Conservation (phyloP, 1,140 invertebrate genomes). For the Pseudomyrmex concolor region DNA sequence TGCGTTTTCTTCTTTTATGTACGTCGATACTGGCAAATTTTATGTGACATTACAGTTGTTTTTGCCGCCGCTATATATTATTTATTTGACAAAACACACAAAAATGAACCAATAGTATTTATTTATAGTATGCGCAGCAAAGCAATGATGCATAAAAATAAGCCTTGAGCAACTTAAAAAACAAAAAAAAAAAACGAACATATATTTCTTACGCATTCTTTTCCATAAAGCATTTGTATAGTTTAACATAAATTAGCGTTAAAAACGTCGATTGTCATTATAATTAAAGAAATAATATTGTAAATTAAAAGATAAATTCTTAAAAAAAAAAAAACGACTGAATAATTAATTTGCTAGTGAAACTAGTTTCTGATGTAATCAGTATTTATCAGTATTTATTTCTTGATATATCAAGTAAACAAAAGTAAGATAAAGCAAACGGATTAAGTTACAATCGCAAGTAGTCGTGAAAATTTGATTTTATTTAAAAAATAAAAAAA, state of each 20-base stretch:
- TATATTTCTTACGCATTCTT: constrained; percentile 2
- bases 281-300: background rate
- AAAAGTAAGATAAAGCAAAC: background rate
- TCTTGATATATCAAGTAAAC: background rate
- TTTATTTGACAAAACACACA: background rate
- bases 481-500: no score
- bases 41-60: background rate
- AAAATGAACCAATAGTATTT: background rate
- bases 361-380: background rate
- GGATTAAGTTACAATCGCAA: background rate
- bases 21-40: background rate
- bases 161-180: background rate
- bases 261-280: constrained; percentile 13
- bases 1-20: background rate
- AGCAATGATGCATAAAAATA: constrained; percentile 11
- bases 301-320: background rate
- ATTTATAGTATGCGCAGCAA: background rate
- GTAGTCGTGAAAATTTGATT: no score
- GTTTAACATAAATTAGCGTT: constrained; percentile 44
- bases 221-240: background rate
- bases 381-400: no score
- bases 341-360: background rate
- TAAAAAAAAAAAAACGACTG: no score
- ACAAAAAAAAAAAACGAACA: no score
- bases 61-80: background rate